phyloP scores from a whole-genome alignment of 2,113 vertebrate species.

The Trogon surrucura region DNA sequence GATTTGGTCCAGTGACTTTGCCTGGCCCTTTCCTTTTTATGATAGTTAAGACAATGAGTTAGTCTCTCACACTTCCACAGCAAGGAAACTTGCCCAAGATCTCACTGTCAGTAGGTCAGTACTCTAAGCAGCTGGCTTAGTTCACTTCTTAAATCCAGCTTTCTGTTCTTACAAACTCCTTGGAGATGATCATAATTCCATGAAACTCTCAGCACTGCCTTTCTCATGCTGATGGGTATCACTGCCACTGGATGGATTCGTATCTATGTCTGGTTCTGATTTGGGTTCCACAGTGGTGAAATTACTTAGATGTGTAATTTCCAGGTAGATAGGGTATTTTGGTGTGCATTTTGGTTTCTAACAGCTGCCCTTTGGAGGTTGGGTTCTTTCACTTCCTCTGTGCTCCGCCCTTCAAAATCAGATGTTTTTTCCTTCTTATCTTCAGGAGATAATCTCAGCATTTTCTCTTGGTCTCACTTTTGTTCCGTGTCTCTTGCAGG shows the following conservation, averaged over 20 bases:
- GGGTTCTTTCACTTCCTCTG: conserved; percentile 11
- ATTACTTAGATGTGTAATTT: neutral
- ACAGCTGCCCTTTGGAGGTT: neutral
- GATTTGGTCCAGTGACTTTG: neutral
- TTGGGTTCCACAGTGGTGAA: neutral
- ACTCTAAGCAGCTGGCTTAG: neutral
- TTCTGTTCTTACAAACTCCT: neutral
- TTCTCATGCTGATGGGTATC: neutral
- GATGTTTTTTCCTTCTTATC: neutral
- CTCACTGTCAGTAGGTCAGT: neutral
- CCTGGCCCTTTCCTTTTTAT: neutral
- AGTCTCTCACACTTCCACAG: neutral
- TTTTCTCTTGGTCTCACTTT: neutral
- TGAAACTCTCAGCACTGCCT: neutral
- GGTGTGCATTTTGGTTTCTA: neutral
- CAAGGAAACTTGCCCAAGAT: neutral
- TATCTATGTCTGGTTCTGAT: neutral
- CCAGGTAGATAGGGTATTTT: neutral
- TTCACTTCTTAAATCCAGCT: neutral
- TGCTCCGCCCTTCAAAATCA: neutral
- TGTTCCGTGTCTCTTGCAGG: neutral
- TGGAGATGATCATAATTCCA: neutral
- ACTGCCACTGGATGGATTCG: neutral
- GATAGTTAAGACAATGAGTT: neutral
- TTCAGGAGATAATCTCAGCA: neutral